Evolutionary conservation across 2,113 vertebrate species (phyloP).

Genomic region (Stomatorhinus ivindoensis): DNA sequence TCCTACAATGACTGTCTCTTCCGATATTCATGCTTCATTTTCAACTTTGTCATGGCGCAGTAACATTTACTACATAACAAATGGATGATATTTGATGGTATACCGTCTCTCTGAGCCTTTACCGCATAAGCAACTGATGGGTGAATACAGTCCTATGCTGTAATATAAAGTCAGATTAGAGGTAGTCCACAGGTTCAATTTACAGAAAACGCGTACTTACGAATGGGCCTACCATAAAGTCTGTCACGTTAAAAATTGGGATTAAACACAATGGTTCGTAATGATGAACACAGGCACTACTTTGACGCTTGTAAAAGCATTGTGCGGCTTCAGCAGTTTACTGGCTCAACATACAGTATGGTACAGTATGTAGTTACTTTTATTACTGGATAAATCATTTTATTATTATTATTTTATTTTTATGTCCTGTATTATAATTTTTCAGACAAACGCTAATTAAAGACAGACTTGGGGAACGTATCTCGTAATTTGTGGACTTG

Average conservation of each 20-base stretch:
- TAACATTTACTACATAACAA: neutral
- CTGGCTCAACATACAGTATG: neutral
- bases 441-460: neutral
- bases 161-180: neutral
- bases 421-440: neutral
- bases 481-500: neutral
- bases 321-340: neutral
- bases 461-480: neutral
- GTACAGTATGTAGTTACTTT: neutral
- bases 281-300: neutral
- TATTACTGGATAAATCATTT: neutral
- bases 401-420: neutral
- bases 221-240: neutral
- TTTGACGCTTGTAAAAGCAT: neutral
- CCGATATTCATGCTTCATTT: neutral
- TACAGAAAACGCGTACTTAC: neutral
- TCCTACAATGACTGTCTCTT: neutral
- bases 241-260: neutral
- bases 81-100: neutral
- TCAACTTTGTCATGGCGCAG: neutral
- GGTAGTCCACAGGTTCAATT: neutral
- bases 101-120: neutral
- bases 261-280: neutral
- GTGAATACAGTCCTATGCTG: neutral
- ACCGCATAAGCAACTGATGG: neutral